A percentile compares a stretch with the other conserved stretches of the same genome.
phyloP scores from a whole-genome alignment of 2,113 vertebrate species.

The Chinchilla lanigera region DNA sequence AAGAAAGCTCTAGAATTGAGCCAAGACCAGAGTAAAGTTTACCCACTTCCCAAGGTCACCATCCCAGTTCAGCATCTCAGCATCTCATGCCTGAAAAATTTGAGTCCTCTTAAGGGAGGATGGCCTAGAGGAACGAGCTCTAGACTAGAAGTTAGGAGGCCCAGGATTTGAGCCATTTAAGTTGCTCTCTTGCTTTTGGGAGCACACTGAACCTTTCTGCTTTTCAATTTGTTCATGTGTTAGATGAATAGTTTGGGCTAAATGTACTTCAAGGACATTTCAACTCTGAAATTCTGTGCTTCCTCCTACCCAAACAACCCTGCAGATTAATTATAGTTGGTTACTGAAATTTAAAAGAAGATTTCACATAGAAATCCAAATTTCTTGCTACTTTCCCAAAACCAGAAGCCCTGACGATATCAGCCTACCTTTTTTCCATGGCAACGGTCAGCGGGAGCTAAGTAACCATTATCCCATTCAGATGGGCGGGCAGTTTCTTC shows the following conservation, averaged over 20 bases:
- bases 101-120: neutral
- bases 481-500: neutral
- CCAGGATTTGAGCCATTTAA: neutral
- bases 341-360: conserved; percentile 63
- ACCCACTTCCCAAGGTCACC: neutral
- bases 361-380: conserved; percentile 56
- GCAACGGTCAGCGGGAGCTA: conserved; percentile 1
- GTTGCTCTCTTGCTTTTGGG: neutral
- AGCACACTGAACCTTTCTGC: conserved; percentile 14
- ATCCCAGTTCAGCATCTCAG: neutral
- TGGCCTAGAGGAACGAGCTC: neutral
- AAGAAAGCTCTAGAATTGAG: neutral
- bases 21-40: neutral
- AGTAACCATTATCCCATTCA: neutral
- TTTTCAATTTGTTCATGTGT: neutral
- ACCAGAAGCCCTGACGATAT: neutral
- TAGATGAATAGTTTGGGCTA: conserved; percentile 31
- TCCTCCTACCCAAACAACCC: conserved; percentile 60
- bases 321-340: conserved; percentile 61
- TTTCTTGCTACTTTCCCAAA: conserved; percentile 16
- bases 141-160: neutral
- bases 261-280: conserved; percentile 53
- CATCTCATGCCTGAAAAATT: neutral
- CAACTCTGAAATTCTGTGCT: conserved; percentile 36
- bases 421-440: conserved; percentile 36